Evolutionary conservation across 2,797 vertebrate species (phyloP).

Genomic region (Bufotes viridis): DNA sequence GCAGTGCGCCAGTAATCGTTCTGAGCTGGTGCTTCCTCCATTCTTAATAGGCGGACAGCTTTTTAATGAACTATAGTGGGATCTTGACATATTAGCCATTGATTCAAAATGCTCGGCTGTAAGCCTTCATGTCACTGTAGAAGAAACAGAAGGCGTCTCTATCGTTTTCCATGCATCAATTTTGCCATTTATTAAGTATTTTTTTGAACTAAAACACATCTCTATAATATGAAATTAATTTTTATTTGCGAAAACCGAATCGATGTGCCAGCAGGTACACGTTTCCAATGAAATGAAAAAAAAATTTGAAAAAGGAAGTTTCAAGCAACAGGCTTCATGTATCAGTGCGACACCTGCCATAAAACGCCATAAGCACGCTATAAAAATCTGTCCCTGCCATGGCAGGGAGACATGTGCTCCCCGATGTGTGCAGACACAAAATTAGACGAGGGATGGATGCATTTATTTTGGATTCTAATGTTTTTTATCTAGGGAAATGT

Average conservation of each 20-base stretch:
- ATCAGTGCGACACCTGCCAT: not conserved
- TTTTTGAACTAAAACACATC: not conserved
- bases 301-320: not conserved
- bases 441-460: not conserved
- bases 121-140: not conserved
- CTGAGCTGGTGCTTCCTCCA: too few species aligned
- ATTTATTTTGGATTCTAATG: conserved; percentile 19
- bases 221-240: not conserved
- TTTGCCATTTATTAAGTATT: not conserved
- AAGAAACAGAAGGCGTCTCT: not conserved
- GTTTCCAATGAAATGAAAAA: conserved; percentile 15
- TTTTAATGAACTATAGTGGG: not conserved
- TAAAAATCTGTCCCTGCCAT: not conserved
- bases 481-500: not conserved
- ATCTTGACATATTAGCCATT: not conserved
- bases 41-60: too few species aligned
- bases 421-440: not conserved
- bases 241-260: not conserved
- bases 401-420: not conserved
- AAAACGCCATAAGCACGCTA: not conserved
- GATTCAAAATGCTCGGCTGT: not conserved
- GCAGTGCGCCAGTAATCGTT: too few species aligned
- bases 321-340: not conserved
- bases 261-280: not conserved
- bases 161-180: not conserved